Evolutionary conservation across 2,113 vertebrate species (phyloP), one percentile per base, ranked within the genome.

Genomic region (Quiscalus mexicanus): DNA sequence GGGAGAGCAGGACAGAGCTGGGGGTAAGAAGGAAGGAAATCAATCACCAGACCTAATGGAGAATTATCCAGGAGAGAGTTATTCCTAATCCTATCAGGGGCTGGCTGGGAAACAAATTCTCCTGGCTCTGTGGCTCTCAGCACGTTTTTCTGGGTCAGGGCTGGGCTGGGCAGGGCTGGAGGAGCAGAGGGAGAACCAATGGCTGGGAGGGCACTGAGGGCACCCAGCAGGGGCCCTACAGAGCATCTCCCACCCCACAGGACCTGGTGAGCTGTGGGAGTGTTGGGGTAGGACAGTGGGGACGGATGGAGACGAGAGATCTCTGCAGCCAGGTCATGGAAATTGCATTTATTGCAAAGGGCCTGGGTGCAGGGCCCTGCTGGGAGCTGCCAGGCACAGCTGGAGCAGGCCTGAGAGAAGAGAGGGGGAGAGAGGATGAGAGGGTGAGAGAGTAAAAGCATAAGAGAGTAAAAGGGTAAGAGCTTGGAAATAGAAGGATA

Each of bases 11-110:
- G 44, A 76, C 78, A 68, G 55, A 83, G 59, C 85, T 55, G 59
- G 21, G 55, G 23, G 14, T 23, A 63, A 70, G 37, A 45, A 56
- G 49, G 37, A 76, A 76, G 45, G 74, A 92, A 95, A 96, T 88
- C 88, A 91, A 74, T 85, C 90, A 35, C 33, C 50, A 45, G 70
- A 25, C 30, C 87, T 83, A 74, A 93, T 63, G 82, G 84, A 93
- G 90, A 94, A 94, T 94, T 77, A 90, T 92, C 91, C 42, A 78
- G 78, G 56, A 24, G 45, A 47, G 68, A 81, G n/a, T 87, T 91
- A 67, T 84, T 90, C 93, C 93, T 95, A 96, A 96, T 96, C 95
- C 76, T 80, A 93, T 93, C 92, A 80, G 71, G 39, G 52, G 23
- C 90, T 86, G 92, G 16, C 60, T 60, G 79, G 75, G 71, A 90